A percentile compares a stretch with the other conserved stretches of the same genome.
Conservation (phyloP, 2,113 vertebrate genomes). For the Plestiodon gilberti region DNA sequence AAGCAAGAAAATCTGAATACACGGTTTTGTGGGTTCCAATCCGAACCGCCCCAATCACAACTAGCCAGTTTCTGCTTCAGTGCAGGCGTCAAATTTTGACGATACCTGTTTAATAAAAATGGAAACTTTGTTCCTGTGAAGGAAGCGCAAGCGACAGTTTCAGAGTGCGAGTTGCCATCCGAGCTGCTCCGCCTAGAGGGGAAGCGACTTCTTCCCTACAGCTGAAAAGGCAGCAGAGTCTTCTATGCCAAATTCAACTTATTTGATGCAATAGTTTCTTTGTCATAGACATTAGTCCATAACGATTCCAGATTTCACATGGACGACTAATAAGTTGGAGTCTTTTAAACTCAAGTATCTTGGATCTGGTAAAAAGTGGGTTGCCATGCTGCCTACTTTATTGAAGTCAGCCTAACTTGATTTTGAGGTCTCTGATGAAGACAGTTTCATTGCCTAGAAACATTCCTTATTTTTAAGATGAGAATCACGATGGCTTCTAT, state of each 20-base stretch:
- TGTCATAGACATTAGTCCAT: constrained; percentile 24
- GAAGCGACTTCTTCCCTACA: not conserved
- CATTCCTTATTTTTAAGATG: not conserved
- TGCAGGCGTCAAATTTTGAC: not conserved
- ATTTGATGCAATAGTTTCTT: not conserved
- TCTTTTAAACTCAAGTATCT: constrained; percentile 25
- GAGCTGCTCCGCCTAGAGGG: not conserved
- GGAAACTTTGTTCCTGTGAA: not conserved
- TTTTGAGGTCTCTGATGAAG: constrained; percentile 37
- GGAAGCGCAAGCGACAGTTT: not conserved
- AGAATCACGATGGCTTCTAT: not conserved
- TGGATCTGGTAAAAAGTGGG: constrained; percentile 7
- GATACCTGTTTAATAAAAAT: not conserved
- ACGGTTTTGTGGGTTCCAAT: constrained; percentile 28
- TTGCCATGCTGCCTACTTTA: constrained; percentile 7
- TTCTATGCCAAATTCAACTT: constrained; percentile 5
- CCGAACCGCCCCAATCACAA: not conserved
- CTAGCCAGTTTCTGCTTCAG: not conserved
- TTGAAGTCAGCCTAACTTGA: constrained; percentile 41
- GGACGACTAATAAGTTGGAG: constrained; percentile 13
- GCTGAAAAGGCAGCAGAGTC: constrained; percentile 16
- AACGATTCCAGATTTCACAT: constrained; percentile 35
- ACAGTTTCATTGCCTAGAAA: not conserved
- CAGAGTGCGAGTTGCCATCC: not conserved
- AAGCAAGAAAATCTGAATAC: not conserved